Percentiles rank a stretch among this genome's conserved stretches.
These are phyloP conservation scores for Enoplosus armatus DNA, from an alignment of 2,797 vertebrate species.

Conservation along the genomic window DNA sequence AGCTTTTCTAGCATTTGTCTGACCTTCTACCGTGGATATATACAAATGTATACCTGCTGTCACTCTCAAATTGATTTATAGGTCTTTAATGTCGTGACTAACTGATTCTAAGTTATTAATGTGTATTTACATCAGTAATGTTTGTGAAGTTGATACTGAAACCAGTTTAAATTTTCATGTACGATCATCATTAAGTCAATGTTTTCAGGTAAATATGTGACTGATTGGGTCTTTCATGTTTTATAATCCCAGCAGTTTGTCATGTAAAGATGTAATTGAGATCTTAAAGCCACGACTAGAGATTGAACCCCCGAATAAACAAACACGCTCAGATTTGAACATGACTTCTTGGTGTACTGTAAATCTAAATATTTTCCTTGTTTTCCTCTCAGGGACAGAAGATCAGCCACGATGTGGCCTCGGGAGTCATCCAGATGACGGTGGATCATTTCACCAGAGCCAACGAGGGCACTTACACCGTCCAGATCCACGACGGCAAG, in stretches of 20 bases:
- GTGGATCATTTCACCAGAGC: conserved; percentile 93
- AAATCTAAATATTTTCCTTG: background rate
- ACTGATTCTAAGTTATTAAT: background rate
- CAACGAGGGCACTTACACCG: conserved; percentile 96
- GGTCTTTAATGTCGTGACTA: no score
- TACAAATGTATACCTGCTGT: background rate
- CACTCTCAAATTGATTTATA: background rate
- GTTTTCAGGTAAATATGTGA: background rate
- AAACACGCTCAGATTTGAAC: background rate
- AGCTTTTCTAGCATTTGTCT: background rate
- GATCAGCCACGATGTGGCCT: conserved; percentile 90
- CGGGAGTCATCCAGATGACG: conserved; percentile 94
- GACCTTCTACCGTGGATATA: background rate
- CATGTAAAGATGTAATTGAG: background rate
- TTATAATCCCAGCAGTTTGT: background rate
- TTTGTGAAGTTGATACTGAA: background rate
- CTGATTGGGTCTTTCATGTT: background rate
- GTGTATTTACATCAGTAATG: background rate
- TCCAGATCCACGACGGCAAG: conserved; percentile 95
- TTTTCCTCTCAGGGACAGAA: conserved; percentile 86
- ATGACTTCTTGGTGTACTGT: background rate
- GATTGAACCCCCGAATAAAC: no score
- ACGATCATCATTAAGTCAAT: background rate
- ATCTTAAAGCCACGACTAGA: no score
- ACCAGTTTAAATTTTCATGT: background rate